Percentiles rank a stretch among this genome's conserved stretches.
phyloP scores from a whole-genome alignment of 2,797 vertebrate species.

The Pseudochaenichthys georgianus region DNA sequence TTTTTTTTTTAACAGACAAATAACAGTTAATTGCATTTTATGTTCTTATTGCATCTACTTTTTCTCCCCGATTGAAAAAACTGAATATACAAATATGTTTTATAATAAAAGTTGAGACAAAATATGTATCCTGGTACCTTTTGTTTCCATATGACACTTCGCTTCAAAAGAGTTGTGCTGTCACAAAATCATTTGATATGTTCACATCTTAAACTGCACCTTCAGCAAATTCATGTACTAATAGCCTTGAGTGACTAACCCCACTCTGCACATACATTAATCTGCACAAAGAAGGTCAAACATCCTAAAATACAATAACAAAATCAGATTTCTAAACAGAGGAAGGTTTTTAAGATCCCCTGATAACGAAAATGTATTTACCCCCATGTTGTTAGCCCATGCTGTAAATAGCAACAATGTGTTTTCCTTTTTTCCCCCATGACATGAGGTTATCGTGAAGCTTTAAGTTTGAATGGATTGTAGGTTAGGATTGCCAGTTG shows the following conservation, averaged over 20 bases:
- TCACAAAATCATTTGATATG: background rate
- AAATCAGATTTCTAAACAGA: background rate
- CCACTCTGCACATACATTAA: background rate
- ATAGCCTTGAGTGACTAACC: background rate
- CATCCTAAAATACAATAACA: background rate
- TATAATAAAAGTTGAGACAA: background rate
- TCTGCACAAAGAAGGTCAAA: background rate
- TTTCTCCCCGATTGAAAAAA: background rate
- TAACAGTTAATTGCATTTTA: no score
- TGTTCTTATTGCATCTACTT: background rate
- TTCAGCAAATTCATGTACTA: background rate
- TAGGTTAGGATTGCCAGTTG: slow-evolving; percentile 56
- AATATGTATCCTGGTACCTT: background rate
- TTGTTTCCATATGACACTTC: background rate
- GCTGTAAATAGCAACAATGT: slow-evolving; percentile 41
- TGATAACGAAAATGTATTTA: slow-evolving; percentile 23
- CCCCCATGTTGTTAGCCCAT: slow-evolving; percentile 3
- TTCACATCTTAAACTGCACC: background rate
- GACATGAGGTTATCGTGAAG: slow-evolving; percentile 52
- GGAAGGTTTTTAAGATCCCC: slow-evolving; percentile 3
- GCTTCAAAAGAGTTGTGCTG: background rate
- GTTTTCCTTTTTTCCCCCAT: background rate
- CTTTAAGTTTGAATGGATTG: slow-evolving; percentile 53
- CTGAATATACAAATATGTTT: background rate
- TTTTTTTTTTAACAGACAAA: background rate